Evolutionary conservation across 2,113 vertebrate genomes (phyloP).

Genomic region (Pygathrix nemaeus): DNA sequence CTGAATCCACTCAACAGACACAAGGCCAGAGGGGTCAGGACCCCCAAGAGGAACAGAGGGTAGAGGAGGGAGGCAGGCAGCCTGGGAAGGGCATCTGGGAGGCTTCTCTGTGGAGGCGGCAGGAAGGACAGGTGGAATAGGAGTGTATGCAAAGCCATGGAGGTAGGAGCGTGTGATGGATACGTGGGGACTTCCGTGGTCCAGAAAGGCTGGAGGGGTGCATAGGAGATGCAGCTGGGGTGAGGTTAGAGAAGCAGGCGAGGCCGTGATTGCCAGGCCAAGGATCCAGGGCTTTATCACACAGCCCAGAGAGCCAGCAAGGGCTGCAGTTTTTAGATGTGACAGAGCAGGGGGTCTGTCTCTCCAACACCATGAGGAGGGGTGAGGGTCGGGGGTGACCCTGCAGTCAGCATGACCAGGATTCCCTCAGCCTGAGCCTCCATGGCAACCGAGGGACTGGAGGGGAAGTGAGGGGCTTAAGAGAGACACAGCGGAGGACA

Average conservation of each 20-base stretch:
- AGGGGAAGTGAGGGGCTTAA: too few species aligned
- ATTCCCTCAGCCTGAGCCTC: background rate
- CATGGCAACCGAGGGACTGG: fast-evolving
- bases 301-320: background rate
- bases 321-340: background rate
- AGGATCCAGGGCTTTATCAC: background rate
- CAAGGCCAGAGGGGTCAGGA: background rate
- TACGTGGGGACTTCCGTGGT: background rate
- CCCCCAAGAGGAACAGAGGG: background rate
- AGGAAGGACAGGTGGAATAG: background rate
- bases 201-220: background rate
- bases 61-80: background rate
- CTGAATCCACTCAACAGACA: background rate
- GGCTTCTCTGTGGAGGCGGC: background rate
- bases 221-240: fast-evolving
- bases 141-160: background rate
- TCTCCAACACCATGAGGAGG: fast-evolving
- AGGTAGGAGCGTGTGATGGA: fast-evolving
- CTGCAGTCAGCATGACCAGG: background rate
- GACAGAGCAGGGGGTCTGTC: too few species aligned
- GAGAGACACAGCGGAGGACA: background rate
- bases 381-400: fast-evolving
- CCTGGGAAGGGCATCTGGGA: background rate
- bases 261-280: background rate
- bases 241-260: background rate